Base-by-base conservation (phyloP, 2,888 invertebrate genomes). In the Eupithecia subumbrata region DNA sequence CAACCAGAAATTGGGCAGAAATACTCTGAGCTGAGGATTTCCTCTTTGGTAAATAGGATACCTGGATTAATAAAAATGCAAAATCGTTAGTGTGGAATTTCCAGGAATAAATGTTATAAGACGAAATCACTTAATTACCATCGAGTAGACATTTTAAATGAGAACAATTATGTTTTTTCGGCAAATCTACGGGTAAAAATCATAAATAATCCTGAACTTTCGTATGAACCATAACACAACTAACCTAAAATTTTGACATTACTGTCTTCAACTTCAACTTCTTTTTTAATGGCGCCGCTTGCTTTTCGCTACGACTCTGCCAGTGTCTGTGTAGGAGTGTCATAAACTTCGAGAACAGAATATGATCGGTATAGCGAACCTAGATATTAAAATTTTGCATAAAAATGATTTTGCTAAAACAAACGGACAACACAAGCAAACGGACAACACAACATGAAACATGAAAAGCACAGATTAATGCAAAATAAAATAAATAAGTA, bases 1-100 rank as follows among this genome's bases (percentile, higher is more conserved):
- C 97, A 99, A 96, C 98, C 98, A 99, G 92, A 99, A 99, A 90
- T 99, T 98, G 0, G 99, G 99, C 48, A 99, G 93, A 90, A 98
- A 99, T 14, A 99, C 96, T 76, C 99, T 95, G 48, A 98, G 92
- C 88, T 99, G 99, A n/a, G 99, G 99, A 90, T 98, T 98, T 18
- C 99, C 99, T 89, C 96, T 96, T 91, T 97, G 97, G 91, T 98
- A 99, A 52, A 98, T 86, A 2, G 99, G 99, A 94, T 99, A 99
- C 96, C 98, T 97, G 84, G 69, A 94, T 90, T 25, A 48, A 74
- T 7, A 70, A 79, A 56, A 22, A 22, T 5, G 0, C 25, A 14
- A 5, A 22, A 25, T 60, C 5, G 25, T 25, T 60, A 60, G 1
- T 25, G 25, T 25, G 25, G 22, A 60, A 60, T 12, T 56, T 12